A percentile compares a stretch with the other conserved stretches of the same genome.
Conservation (phyloP, 1,140 invertebrate genomes). For the Drusus annulatus region DNA sequence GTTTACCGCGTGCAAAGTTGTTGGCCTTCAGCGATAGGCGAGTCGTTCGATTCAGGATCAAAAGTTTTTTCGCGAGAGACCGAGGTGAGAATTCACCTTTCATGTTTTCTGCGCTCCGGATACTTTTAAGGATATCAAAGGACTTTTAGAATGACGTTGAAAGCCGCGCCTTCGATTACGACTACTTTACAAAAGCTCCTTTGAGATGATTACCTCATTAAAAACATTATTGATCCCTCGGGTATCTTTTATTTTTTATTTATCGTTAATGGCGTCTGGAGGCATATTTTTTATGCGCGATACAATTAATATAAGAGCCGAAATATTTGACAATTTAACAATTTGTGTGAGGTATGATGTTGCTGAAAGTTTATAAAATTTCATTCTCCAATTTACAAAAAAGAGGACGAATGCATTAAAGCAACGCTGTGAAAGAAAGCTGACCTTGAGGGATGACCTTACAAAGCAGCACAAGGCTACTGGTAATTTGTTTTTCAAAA, state of each 20-base stretch:
- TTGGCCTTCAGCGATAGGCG: no score
- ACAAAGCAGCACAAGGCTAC: no score
- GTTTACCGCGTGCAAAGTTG: no score
- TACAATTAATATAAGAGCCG: no score
- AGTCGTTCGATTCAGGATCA: not conserved
- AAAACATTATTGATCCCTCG: constrained; percentile 15
- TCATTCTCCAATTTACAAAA: no score
- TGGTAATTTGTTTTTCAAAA: no score
- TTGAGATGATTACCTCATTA: constrained; percentile 30
- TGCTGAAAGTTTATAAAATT: no score
- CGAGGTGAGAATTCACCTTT: constrained; percentile 9
- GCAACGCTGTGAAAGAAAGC: no score
- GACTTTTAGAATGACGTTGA: constrained; percentile 3
- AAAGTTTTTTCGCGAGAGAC: not conserved
- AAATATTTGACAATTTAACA: no score
- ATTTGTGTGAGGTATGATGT: no score
- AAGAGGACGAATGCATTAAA: no score
- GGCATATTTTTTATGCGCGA: not conserved
- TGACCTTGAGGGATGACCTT: no score
- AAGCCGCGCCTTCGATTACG: constrained; percentile 6
- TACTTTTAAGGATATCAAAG: not conserved
- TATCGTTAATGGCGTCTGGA: not conserved
- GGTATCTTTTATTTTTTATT: not conserved
- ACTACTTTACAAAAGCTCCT: not conserved
- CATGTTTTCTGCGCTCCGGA: constrained; percentile 8